Evolutionary conservation across 2,797 vertebrate species (phyloP).

Genomic region (Thamnophis elegans): DNA sequence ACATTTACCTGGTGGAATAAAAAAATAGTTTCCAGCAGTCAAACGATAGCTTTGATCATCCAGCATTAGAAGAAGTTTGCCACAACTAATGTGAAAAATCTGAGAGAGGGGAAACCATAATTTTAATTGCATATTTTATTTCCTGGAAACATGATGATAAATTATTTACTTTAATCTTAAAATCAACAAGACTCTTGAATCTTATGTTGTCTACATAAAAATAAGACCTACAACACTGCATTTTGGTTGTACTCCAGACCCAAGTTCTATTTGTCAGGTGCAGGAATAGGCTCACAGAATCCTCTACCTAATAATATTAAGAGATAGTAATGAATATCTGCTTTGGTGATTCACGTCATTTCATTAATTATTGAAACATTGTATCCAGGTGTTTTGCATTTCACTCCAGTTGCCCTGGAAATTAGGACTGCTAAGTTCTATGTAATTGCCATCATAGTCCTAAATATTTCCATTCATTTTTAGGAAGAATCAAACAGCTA

Average conservation of each 20-base stretch:
- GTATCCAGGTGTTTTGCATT: not conserved
- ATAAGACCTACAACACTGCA: not conserved
- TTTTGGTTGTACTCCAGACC: not conserved
- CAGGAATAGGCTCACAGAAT: not conserved
- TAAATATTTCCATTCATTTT: not conserved
- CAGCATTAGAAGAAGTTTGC: conserved; percentile 68
- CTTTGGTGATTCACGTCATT: not conserved
- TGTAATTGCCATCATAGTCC: not conserved
- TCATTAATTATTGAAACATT: not conserved
- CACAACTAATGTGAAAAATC: conserved; percentile 68
- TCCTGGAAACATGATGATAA: not conserved
- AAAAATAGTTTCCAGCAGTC: conserved; percentile 71
- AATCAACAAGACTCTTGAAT: not conserved
- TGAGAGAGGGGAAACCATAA: conserved; percentile 54
- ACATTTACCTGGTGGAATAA: conserved; percentile 72
- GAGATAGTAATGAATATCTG: not conserved
- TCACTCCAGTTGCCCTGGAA: not conserved
- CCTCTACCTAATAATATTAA: not conserved
- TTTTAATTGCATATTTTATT: not conserved
- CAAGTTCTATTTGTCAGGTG: not conserved
- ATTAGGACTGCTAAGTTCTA: not conserved
- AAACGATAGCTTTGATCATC: conserved; percentile 63
- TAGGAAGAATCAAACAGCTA: not conserved
- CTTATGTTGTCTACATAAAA: not conserved
- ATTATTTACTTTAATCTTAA: not conserved